Evolutionary conservation across 2,113 vertebrate genomes (phyloP), one percentile per base, ranked within the genome.

Genomic region (Chinchilla lanigera): DNA sequence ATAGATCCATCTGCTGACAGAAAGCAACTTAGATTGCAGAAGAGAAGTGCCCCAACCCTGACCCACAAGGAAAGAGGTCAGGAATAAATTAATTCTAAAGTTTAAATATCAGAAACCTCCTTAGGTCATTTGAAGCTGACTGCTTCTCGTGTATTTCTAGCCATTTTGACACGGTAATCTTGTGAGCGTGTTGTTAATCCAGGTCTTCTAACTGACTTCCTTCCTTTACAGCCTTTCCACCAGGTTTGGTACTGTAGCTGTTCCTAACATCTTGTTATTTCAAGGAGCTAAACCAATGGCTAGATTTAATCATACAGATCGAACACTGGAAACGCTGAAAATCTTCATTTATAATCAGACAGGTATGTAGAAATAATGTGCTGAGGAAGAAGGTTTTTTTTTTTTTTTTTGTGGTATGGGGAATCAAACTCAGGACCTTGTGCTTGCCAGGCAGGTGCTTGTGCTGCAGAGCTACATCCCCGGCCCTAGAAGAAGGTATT

Each of bases 201-300:
- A 92, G 86, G 0, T 80, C 71, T 94, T 97, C 22, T 96, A 5
- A 95, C 92, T 81, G 22, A 30, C 87, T 98, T 93, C n/a, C 95
- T 95, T 98, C 47, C 89, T 96, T 94, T 56, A 0, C 26, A 99
- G 99, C 95, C 99, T 99, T 63, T 99, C 99, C 35, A 99, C 99
- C 0, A 98, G 99, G 93, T 99, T 99, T 98, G 99, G 99, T 92
- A 99, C 99, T 0, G 99, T 99, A 67, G 99, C 99, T 22, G 99
- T 99, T 69, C 99, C 99, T 14, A 99, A 99, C 96, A 99, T 99
- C 75, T 99, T 99, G 50, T 98, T 99, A 96, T 99, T 99, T 98
- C 99, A 99, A 99, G 99, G 99, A 75, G 99, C 99, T 85, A 99
- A 99, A 96, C 99, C 99, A 3, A 99, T 99, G 99, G 99, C 99